phyloP scores from a whole-genome alignment of 2,113 vertebrate species.

The Lanius collurio region DNA sequence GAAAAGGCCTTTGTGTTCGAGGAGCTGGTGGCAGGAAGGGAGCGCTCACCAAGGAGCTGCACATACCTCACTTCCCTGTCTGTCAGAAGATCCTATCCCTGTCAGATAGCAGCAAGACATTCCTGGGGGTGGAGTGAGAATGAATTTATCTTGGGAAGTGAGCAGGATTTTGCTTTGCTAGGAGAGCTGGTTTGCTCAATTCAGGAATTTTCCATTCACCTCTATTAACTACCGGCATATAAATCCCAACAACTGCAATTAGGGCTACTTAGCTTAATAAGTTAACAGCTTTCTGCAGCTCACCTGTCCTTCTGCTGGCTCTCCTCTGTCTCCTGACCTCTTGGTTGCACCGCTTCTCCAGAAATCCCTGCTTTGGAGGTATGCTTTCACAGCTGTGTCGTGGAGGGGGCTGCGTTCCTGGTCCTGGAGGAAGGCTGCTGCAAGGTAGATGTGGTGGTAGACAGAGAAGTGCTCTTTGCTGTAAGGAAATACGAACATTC shows the following conservation, averaged over 20 bases:
- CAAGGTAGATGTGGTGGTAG: background rate
- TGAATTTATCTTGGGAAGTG: conserved; percentile 41
- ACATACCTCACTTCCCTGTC: conserved; percentile 34
- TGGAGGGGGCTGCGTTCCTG: background rate
- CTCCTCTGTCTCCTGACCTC: background rate
- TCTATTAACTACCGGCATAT: background rate
- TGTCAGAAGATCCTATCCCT: conserved; percentile 50
- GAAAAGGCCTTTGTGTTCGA: background rate
- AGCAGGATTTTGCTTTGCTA: conserved; percentile 49
- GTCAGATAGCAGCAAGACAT: conserved; percentile 60
- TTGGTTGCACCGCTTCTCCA: background rate
- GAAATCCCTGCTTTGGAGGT: conserved; percentile 39
- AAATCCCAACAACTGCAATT: background rate
- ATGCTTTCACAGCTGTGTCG: background rate
- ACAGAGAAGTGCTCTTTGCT: background rate
- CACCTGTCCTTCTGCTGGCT: conserved; percentile 13
- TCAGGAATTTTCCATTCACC: conserved; percentile 58
- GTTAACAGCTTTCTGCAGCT: background rate
- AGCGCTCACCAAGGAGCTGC: background rate
- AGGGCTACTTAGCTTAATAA: background rate
- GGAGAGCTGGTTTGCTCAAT: conserved; percentile 24
- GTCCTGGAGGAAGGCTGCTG: background rate
- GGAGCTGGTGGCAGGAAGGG: background rate
- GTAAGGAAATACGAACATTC: background rate
- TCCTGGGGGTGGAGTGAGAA: conserved; percentile 60